phyloP scores from a whole-genome alignment of 2,113 vertebrate genomes.

The Leptosomus discolor region DNA sequence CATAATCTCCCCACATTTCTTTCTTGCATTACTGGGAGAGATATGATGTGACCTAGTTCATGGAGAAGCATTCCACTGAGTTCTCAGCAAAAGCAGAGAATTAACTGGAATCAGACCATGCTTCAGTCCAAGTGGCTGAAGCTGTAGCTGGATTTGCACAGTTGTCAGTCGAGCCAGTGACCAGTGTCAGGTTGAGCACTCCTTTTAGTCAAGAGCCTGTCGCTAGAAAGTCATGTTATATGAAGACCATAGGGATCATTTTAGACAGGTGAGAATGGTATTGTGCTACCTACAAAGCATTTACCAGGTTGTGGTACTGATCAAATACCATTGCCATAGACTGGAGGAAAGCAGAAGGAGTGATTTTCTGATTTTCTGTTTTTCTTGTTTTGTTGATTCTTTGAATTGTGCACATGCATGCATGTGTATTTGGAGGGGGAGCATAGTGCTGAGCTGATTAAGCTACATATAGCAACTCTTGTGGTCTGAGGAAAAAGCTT shows the following conservation, averaged over 20 bases:
- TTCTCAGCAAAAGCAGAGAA: neutral
- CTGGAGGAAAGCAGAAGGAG: neutral
- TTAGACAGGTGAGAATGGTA: neutral
- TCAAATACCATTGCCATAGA: neutral
- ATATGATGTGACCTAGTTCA: neutral
- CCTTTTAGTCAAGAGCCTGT: neutral
- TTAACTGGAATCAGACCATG: neutral
- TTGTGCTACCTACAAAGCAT: neutral
- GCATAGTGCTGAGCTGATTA: neutral
- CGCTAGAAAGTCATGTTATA: neutral
- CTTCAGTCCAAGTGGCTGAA: neutral
- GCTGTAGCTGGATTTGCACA: neutral
- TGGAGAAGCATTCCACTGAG: neutral
- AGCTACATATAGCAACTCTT: neutral
- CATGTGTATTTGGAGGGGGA: neutral
- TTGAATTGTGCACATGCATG: accelerated
- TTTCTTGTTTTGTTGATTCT: neutral
- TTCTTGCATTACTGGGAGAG: neutral
- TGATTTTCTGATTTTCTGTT: neutral
- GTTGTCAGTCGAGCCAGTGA: neutral
- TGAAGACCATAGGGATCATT: neutral
- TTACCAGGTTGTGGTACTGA: neutral
- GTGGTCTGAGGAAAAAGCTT: neutral
- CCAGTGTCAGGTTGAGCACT: neutral
- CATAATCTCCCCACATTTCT: neutral